Conservation (phyloP, 2,888 invertebrate genomes). For the Hedya salicella region DNA sequence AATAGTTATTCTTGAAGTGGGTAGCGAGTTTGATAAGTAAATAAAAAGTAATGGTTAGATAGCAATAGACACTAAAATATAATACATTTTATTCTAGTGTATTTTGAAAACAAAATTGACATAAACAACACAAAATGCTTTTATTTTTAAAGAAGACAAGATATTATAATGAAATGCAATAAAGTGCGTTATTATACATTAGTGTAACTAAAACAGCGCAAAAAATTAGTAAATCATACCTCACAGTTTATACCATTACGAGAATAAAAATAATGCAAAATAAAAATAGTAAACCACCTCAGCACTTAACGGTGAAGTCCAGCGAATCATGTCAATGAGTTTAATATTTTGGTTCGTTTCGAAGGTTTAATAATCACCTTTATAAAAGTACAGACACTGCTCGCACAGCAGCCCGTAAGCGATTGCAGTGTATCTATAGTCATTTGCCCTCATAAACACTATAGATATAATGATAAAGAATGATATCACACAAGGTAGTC, state of each 20-base stretch:
- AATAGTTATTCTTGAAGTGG: too few species aligned
- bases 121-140: background rate
- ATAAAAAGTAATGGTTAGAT: too few species aligned
- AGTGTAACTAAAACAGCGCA: slow-evolving; percentile 11
- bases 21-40: too few species aligned
- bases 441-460: slow-evolving; percentile 70
- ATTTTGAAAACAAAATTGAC: too few species aligned
- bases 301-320: slow-evolving; percentile 32
- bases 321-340: slow-evolving; percentile 30
- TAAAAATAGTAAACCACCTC: slow-evolving; percentile 29
- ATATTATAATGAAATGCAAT: too few species aligned
- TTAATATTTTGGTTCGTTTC: background rate
- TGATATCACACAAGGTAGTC: slow-evolving; percentile 71
- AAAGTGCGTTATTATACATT: slow-evolving; percentile 3
- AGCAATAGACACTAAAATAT: too few species aligned
- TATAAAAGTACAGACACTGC: slow-evolving; percentile 39
- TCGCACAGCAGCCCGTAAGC: slow-evolving; percentile 59
- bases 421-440: slow-evolving; percentile 66
- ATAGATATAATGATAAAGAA: slow-evolving; percentile 77
- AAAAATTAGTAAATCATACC: slow-evolving; percentile 17
- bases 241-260: background rate
- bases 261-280: background rate
- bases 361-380: slow-evolving; percentile 3
- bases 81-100: too few species aligned
- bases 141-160: background rate